Conservation (phyloP, 2,113 vertebrate species). For the Conger conger region DNA sequence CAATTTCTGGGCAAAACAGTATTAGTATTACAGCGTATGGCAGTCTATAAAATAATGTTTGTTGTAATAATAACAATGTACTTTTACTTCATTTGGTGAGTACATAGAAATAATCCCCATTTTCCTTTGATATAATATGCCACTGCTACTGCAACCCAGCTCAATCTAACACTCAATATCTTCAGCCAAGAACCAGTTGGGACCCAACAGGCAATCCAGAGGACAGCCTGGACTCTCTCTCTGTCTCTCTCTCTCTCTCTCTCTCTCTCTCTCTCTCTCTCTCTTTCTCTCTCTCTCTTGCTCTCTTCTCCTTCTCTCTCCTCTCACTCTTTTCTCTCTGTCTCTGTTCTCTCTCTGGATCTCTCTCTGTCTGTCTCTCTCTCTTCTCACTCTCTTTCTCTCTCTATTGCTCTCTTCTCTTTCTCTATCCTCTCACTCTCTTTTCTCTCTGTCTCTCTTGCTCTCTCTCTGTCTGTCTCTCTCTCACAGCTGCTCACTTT, state of each 20-base stretch:
- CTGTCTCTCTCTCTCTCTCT: too few relatives aligned
- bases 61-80: background rate
- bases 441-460: background rate
- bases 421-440: constrained; percentile 27
- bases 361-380: background rate
- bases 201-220: too few relatives aligned
- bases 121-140: background rate
- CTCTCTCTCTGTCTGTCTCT: background rate
- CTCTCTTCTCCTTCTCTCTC: background rate
- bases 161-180: constrained; percentile 16
- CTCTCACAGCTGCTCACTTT: background rate
- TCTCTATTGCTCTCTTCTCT: constrained; percentile 9
- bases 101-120: background rate
- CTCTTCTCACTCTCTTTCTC: background rate
- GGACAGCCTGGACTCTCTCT: too few relatives aligned
- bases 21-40: background rate
- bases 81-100: background rate
- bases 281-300: background rate
- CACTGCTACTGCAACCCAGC: background rate
- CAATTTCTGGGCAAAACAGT: background rate
- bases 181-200: background rate
- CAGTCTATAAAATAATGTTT: background rate
- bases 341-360: background rate
- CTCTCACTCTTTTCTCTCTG: background rate
- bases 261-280: too few relatives aligned